phyloP scores from a whole-genome alignment of 1,140 invertebrate genomes.

The Hormaphis cornu region DNA sequence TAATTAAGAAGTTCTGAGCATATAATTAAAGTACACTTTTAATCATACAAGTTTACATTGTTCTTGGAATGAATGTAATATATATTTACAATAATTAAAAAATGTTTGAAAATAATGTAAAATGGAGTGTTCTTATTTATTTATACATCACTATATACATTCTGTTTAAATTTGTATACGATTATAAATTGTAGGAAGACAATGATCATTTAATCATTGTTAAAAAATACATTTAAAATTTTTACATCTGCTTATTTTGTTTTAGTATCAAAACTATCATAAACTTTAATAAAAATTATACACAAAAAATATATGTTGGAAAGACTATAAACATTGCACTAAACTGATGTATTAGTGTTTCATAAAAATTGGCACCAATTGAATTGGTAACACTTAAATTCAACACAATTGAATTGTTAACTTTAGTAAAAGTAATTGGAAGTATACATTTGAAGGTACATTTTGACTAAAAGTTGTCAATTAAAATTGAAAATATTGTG shows the following conservation, averaged over 20 bases:
- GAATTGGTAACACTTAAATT: too few species aligned
- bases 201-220: conserved; percentile 29
- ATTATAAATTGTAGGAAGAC: conserved; percentile 27
- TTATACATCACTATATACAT: conserved; percentile 31
- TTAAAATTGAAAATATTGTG: not conserved
- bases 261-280: conserved; percentile 24
- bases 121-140: conserved; percentile 15
- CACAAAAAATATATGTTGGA: conserved; percentile 2
- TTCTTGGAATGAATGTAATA: conserved; percentile 8
- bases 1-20: conserved; percentile 21
- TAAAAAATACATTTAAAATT: conserved; percentile 15
- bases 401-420: not conserved
- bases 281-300: not conserved
- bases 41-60: conserved; percentile 21
- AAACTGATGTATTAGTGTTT: not conserved
- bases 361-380: not conserved
- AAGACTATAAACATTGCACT: conserved; percentile 1
- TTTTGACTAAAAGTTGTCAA: not conserved
- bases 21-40: conserved; percentile 23
- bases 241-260: conserved; percentile 24
- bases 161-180: conserved; percentile 11
- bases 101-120: conserved; percentile 13
- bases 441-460: not conserved
- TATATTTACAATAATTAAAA: conserved; percentile 21
- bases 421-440: not conserved